phyloP scores from a whole-genome alignment of 2,113 vertebrate genomes.

The Stomatorhinus ivindoensis region DNA sequence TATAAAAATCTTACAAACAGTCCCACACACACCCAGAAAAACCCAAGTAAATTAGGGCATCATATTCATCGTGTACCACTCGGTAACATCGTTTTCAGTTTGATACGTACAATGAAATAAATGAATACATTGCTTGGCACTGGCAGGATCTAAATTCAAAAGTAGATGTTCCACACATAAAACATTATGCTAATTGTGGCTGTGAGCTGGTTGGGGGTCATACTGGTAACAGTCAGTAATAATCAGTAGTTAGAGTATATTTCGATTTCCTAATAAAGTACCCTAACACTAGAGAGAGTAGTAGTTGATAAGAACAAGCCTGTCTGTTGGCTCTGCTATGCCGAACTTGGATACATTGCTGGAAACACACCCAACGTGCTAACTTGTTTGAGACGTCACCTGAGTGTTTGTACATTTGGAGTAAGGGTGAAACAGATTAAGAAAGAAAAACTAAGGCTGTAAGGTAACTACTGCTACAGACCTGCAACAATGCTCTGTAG shows the following conservation, averaged over 20 bases:
- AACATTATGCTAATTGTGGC: neutral
- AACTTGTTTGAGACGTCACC: neutral
- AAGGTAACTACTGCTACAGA: neutral
- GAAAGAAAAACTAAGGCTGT: neutral
- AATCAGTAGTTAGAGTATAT: neutral
- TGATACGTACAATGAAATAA: neutral
- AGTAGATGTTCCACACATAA: neutral
- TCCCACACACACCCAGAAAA: neutral
- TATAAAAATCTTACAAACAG: neutral
- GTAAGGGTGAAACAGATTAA: neutral
- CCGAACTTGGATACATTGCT: neutral
- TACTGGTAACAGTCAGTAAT: neutral
- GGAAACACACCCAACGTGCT: neutral
- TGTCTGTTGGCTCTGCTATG: neutral
- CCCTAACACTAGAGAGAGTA: neutral
- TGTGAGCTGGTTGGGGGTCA: neutral
- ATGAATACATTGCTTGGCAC: neutral
- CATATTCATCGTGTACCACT: neutral
- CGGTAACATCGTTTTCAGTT: neutral
- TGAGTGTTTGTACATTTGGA: neutral
- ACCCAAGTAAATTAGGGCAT: neutral
- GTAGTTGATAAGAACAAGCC: neutral
- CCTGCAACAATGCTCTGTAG: neutral
- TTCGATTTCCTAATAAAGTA: neutral
- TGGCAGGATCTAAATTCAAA: neutral